Base-by-base conservation (phyloP, 1,140 invertebrate genomes). In the Drosophila erecta region DNA sequence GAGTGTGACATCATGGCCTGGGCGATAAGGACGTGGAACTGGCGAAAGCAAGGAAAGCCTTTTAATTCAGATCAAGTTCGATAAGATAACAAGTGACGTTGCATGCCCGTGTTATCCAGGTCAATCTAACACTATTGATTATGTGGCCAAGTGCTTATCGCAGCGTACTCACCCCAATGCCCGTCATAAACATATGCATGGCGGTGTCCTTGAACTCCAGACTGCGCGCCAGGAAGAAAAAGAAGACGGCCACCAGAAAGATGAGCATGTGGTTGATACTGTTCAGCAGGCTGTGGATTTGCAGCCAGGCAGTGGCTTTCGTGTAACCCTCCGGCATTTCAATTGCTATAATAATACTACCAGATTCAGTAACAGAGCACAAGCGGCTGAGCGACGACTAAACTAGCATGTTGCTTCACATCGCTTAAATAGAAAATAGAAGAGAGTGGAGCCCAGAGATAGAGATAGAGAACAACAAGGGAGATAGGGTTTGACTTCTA, bases 1-100 rank as follows among this genome's bases (percentile, higher is more conserved):
- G 91, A 90, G 55, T 92, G 90, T n/a, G 87, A 90, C 90, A 92
- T 92, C 49, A 92, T 44, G 27, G 84, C 90, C 56, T 92, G 78
- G 5, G 87, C 90, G 24, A 86, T 76, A 3, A 92, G 62, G 35
- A 92, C 81, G 50, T 92, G 90, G 24, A 79, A 91, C 90, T 92
- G 35, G 20, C 20, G 22, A 20, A 11, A 14, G 8, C 8, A 49
- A 43, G 27, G 27, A 70, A 56, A 38, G 27, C n/a, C 27, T 33
- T 57, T 7, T 33, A 49, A 27, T 27, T 27, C 14, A 46, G 6
- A 22, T 46, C 4, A 27, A 15, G 15, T 15, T 24, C 11, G 74
- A 76, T 76, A 76, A 75, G 71, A 76, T 66, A 47, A 56, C 27
- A 12, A 37, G 22, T 75, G 60, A 75, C 53, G 59, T 57, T 73